phyloP scores from a whole-genome alignment of 2,113 vertebrate species.

The Bujurquina vittata region DNA sequence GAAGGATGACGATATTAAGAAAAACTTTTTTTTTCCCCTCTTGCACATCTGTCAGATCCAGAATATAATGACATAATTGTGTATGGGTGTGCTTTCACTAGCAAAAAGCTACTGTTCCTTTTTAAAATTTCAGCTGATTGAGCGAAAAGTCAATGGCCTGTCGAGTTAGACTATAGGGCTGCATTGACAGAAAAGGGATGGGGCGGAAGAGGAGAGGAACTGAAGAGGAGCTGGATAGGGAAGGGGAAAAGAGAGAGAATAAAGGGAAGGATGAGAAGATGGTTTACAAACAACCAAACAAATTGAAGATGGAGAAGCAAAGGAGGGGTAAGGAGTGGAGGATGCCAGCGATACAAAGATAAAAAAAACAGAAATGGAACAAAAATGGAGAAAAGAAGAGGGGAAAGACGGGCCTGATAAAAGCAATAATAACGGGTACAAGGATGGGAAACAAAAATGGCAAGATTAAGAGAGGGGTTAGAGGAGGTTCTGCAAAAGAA shows the following conservation, averaged over 20 bases:
- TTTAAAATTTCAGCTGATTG: constrained; percentile 16
- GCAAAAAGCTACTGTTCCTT: constrained; percentile 27
- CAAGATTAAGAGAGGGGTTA: background rate
- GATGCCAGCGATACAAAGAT: constrained; percentile 26
- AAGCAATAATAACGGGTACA: background rate
- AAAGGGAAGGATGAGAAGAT: constrained; percentile 19
- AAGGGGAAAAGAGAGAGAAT: background rate
- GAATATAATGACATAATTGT: constrained; percentile 32
- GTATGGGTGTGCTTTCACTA: background rate
- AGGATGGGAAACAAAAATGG: background rate
- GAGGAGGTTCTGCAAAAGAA: constrained; percentile 12
- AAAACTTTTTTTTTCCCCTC: background rate
- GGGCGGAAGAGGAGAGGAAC: background rate
- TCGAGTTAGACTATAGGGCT: background rate
- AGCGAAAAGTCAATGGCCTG: constrained; percentile 46
- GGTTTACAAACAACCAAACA: constrained; percentile 25
- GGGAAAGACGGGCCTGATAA: background rate
- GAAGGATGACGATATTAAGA: constrained; percentile 38
- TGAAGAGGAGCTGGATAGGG: constrained; percentile 3
- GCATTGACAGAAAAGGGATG: constrained; percentile 1
- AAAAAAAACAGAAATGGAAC: constrained; percentile 21
- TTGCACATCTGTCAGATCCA: constrained; percentile 46
- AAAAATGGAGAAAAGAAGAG: background rate
- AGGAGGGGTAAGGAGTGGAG: constrained; percentile 7
- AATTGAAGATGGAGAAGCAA: constrained; percentile 12